phyloP scores from a whole-genome alignment of 2,113 vertebrate genomes.

The Caloenas nicobarica region DNA sequence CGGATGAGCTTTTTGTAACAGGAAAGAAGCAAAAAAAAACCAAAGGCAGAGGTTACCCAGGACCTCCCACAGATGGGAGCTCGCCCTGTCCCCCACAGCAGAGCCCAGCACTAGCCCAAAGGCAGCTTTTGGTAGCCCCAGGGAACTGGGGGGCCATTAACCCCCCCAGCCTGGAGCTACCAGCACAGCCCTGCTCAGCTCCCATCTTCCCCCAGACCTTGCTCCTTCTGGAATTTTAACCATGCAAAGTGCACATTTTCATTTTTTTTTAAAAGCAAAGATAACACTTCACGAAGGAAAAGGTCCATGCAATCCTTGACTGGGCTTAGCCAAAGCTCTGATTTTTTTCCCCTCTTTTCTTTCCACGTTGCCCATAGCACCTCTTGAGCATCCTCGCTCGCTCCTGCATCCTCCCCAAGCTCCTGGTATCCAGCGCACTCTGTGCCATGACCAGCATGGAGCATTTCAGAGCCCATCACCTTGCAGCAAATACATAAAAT shows the following conservation, averaged over 20 bases:
- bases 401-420: not conserved
- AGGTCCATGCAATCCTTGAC: not conserved
- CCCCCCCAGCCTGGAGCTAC: too few species aligned
- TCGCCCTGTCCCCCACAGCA: not conserved
- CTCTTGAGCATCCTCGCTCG: accelerated
- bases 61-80: not conserved
- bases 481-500: accelerated
- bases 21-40: not conserved
- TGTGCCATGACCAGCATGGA: accelerated
- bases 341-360: accelerated
- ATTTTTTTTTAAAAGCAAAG: not conserved
- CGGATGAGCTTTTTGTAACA: not conserved
- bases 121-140: not conserved
- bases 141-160: accelerated
- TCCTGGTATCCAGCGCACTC: not conserved
- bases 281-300: accelerated
- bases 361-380: not conserved
- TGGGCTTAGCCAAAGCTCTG: not conserved
- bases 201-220: not conserved
- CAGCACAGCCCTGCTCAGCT: not conserved
- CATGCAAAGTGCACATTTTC: accelerated
- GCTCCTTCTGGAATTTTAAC: not conserved
- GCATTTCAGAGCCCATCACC: not conserved
- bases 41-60: not conserved
- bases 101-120: not conserved